Evolutionary conservation across 2,797 vertebrate species (phyloP), one percentile per base, ranked within the genome.

Genomic region (Alectoris magna): DNA sequence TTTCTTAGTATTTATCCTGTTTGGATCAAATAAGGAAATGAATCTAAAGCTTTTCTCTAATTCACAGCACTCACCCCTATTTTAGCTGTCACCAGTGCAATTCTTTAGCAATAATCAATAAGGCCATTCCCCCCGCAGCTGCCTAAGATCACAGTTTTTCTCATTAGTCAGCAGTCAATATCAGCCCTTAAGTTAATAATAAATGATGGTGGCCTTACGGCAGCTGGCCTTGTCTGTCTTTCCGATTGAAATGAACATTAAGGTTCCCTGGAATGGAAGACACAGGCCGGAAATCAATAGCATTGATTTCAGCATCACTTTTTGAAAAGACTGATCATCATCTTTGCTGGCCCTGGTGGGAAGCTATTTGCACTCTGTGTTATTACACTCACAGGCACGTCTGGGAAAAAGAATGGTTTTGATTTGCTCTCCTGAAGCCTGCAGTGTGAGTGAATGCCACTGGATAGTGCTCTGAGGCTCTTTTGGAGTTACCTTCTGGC

Each of bases 81-180:
- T 94, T 86, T 73, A 86, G 80, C 85, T 94, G 90, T 88, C 85
- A 93, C 51, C 74, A 41, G 60, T 58, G 70, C 64, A 87, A 51
- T 87, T 59, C 77, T 82, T 88, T 86, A 84, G 90, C 89, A 88
- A 95, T 87, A 95, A 96, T 95, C 88, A 77, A 88, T 94, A 63
- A 38, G 89, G 51, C 84, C 78, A 38, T 93, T 94, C 84, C 72
- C 86, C 74, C 55, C 68, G 73, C 90, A 91, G 86, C 77, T 95
- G 90, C 88, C 79, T 73, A 36, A 17, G 69, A 78, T 85, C n/a
- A 12, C 93, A 92, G 85, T 60, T 97, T 95, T 93, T 92, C 96
- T 95, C 94, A 95, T 97, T 96, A 96, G 95, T 94, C 92, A 95
- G 91, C 88, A 93, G 89, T 96, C 96, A 76, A 93, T 95, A 94